Percentiles rank a stretch among this genome's conserved stretches.
phyloP scores from a whole-genome alignment of 2,797 vertebrate genomes.

The Cryptoprocta ferox region DNA sequence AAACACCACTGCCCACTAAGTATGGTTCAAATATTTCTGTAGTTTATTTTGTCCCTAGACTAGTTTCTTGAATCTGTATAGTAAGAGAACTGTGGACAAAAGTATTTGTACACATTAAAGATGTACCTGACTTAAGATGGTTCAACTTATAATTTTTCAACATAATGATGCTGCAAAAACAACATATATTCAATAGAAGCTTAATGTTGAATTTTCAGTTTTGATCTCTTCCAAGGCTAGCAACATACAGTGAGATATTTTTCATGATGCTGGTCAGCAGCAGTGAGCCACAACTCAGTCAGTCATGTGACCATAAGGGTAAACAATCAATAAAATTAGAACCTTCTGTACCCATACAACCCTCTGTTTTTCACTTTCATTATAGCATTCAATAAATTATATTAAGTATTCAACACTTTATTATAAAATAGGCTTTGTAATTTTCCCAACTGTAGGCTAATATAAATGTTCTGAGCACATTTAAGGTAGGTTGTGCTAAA shows the following conservation, averaged over 20 bases:
- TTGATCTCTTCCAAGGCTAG: not conserved
- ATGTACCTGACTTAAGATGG: not conserved
- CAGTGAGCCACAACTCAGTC: not conserved
- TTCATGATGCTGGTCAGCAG: not conserved
- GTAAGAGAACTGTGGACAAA: not conserved
- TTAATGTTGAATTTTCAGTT: not conserved
- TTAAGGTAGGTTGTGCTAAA: not conserved
- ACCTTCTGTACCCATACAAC: not conserved
- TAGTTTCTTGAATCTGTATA: not conserved
- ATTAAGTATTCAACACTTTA: not conserved
- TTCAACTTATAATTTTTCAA: not conserved
- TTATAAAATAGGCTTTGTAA: not conserved
- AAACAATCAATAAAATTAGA: not conserved
- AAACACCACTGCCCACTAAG: not conserved
- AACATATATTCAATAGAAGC: not conserved
- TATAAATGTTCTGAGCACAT: not conserved
- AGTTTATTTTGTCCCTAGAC: not conserved
- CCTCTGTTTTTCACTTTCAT: not conserved
- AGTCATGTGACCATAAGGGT: not conserved
- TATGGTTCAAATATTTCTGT: not conserved
- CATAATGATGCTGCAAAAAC: not conserved
- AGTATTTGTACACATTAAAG: not conserved
- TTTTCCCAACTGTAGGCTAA: not conserved
- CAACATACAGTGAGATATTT: not conserved
- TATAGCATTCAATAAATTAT: not conserved